Percentiles rank a stretch among this genome's conserved stretches.
Evolutionary conservation across 2,888 invertebrate genomes (phyloP).

Genomic region (Lissocephala sabroskyi): DNA sequence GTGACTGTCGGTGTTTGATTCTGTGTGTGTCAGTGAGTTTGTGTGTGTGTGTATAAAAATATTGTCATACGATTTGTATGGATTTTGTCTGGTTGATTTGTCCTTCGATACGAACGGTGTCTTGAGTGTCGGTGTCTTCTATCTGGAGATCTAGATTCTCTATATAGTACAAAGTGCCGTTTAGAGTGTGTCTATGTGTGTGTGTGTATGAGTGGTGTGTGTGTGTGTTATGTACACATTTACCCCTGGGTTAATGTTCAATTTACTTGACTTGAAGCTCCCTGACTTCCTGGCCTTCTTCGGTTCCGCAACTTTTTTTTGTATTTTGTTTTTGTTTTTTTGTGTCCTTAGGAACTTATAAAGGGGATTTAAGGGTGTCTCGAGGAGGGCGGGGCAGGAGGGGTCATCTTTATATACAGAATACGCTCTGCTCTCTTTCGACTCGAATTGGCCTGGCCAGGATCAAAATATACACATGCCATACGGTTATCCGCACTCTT

Average conservation of each 20-base stretch:
- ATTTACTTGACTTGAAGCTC: neutral
- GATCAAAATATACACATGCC: conserved; percentile 27
- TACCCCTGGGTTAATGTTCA: conserved; percentile 4
- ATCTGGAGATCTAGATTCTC: conserved; percentile 2
- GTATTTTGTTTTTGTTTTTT: neutral
- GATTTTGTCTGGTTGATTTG: too few species aligned
- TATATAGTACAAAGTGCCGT: conserved; percentile 5
- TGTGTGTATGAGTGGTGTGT: conserved; percentile 14
- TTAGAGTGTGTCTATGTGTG: conserved; percentile 15
- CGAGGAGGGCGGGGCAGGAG: too few species aligned
- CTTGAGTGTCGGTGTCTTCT: conserved; percentile 5
- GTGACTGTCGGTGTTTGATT: neutral
- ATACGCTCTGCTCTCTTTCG: neutral
- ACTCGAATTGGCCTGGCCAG: neutral
- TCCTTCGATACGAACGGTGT: too few species aligned
- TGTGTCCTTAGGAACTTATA: neutral
- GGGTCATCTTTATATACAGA: too few species aligned
- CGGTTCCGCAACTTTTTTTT: neutral
- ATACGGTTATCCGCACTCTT: conserved; percentile 13
- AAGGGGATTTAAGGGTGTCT: too few species aligned
- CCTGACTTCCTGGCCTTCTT: neutral
- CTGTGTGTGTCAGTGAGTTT: conserved; percentile 4
- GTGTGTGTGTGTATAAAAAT: conserved; percentile 1
- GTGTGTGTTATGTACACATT: conserved; percentile 38
- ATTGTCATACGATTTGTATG: neutral